These are phyloP conservation scores for Periphyllus acericola DNA, from an alignment of 2,888 invertebrate genomes.

Conservation along the genomic window DNA sequence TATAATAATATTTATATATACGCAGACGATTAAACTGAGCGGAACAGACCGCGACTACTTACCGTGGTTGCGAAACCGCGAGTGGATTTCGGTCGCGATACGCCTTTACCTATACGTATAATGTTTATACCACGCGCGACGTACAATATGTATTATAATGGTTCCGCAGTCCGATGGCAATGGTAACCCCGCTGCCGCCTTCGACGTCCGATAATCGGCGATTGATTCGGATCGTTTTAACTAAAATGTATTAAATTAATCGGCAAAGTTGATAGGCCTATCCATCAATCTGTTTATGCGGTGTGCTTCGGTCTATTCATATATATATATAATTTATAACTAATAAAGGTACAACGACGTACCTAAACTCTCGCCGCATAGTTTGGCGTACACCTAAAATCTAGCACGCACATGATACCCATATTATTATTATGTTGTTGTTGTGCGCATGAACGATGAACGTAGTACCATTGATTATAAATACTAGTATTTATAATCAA, in stretches of 20 bases:
- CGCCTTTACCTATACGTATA: no score
- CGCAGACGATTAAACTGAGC: not conserved
- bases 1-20: not conserved
- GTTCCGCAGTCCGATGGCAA: no score
- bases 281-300: not conserved
- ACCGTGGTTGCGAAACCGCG: not conserved
- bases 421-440: not conserved
- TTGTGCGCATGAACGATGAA: not conserved
- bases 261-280: not conserved
- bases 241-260: not conserved
- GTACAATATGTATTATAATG: no score
- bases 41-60: not conserved
- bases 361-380: slow-evolving; percentile 23
- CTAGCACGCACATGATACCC: slow-evolving; percentile 5
- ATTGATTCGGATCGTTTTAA: not conserved
- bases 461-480: no score
- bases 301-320: not conserved
- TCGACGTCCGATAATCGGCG: not conserved
- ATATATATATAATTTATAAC: not conserved
- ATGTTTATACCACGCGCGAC: no score
- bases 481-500: not conserved
- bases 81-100: not conserved
- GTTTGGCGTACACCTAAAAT: slow-evolving; percentile 47
- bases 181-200: no score
- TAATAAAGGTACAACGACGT: not conserved